Percentiles rank a stretch among this genome's conserved stretches.
Evolutionary conservation across 2,113 vertebrate genomes (phyloP).

Genomic region (Callipepla californica): DNA sequence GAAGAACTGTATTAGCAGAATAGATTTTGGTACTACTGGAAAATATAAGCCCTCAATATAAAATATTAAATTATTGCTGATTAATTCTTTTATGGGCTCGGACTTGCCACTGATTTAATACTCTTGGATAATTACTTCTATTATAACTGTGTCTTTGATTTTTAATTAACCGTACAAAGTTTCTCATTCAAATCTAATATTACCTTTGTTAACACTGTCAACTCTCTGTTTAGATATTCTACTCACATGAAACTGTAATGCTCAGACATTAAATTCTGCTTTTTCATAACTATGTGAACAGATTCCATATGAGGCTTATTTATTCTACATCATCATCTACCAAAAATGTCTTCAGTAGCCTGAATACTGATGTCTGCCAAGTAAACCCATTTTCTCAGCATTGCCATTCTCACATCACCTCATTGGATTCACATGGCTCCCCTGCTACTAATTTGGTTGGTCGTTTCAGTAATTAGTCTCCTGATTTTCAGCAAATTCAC

Average conservation of each 20-base stretch:
- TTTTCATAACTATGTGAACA: neutral
- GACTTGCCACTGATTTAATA: slow-evolving; percentile 62
- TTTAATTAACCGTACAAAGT: slow-evolving; percentile 66
- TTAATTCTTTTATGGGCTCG: slow-evolving; percentile 72
- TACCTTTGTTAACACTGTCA: slow-evolving; percentile 45
- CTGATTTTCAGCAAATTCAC: neutral
- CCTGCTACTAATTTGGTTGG: neutral
- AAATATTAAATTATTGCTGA: slow-evolving; percentile 77
- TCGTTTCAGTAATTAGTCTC: neutral
- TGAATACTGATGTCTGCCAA: neutral
- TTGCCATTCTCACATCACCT: neutral
- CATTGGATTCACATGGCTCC: neutral
- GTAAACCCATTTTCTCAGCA: neutral
- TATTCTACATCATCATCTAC: neutral
- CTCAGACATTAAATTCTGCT: slow-evolving; percentile 9
- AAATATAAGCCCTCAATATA: slow-evolving; percentile 67
- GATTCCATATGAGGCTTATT: neutral
- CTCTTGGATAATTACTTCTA: slow-evolving; percentile 70
- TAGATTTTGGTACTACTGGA: slow-evolving; percentile 64
- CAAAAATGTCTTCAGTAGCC: neutral
- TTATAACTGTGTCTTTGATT: slow-evolving; percentile 61
- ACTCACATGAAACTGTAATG: neutral
- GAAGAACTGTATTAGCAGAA: slow-evolving; percentile 63
- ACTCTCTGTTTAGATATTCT: slow-evolving; percentile 54
- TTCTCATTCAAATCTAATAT: slow-evolving; percentile 49